Base-by-base conservation (phyloP, 2,888 invertebrate genomes). In the Isoperla grammatica region DNA sequence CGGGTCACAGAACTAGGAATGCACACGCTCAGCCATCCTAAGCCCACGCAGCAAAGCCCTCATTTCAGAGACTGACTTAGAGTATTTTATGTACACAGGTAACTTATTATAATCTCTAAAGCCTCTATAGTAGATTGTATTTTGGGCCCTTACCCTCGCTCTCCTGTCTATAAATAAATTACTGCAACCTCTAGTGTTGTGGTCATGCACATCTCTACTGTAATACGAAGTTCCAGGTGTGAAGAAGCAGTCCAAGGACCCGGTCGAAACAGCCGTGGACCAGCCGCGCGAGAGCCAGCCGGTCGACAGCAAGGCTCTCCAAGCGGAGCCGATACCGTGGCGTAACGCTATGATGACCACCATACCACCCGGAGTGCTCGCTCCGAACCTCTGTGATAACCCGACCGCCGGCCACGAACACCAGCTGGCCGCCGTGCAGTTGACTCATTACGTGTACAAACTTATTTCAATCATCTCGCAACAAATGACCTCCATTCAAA, bases 401-500 rank as follows among this genome's bases (percentile, higher is more conserved):
- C 35, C 58, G 42, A 74, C 76, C 6, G 71, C 79, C 45, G 79
- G 79, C 39, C 75, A 81, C 64, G 85, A 85, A 68, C 84, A 84
- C 68, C 83, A 83, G 69, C 81, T 87, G 70, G 88, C 89, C 4
- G 90, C 90, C 45, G 79, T 91, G 56, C 87, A 88, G 70, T 77
- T 95, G 57, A 89, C 91, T 46, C 90, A 92, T 74, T 88, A 93
- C 67, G 85, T 95, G 49, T 91, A 94, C 73, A 90, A 89, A 19
- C 78, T 95, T 63, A 82, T 92, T 20, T 90, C 90, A 70, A 88
- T 94, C 67, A 90, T 93, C 67, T 90, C 89, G 69, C 91, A 92
- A 72, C 87, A 94, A 70, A 88, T 92, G 78, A 94, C 94, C 2
- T 89, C 88, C 9, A 90, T 94, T 70, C 89, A 90, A 70, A 86